Base-by-base conservation (phyloP, 2,888 invertebrate genomes). In the Blastobasis adustella region DNA sequence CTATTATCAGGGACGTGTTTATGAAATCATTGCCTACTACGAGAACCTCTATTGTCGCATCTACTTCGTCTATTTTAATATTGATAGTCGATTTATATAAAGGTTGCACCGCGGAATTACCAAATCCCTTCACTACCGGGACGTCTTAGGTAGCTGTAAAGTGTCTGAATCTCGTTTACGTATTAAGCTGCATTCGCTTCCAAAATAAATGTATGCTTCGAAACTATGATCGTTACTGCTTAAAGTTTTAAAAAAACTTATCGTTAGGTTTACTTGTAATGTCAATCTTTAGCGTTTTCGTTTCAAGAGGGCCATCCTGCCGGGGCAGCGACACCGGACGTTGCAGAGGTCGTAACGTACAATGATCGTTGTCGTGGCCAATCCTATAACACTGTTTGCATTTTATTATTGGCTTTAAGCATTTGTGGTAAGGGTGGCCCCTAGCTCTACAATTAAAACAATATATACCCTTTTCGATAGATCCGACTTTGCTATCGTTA, bases 111-210 rank as follows among this genome's bases (percentile, higher is more conserved):
- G 47, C 23, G 23, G 51, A 51, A 7, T 53, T 45, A 0, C 55
- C 55, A 51, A 55, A 55, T 1, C 55, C 55, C 23, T 40, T 55
- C 2, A 55, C 42, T 6, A 10, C 38, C 3, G 54, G 54, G 1
- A 54, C 10, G 5, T 37, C 10, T 49, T 49, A 2, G 38, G 7
- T 6, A 46, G 10, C 9, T 46, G 10, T 46, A 52, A 38, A 5
- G 10, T 10, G 1, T 37, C 1, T 4, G 43, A 42, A 10, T 46
- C 46, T 37, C 49, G 10, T 10, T 46, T 43, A 9, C 49, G 46
- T 38, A 49, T 52, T 1, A 52, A 39, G 10, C 5, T 46, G 9
- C 46, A 49, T 6, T 49, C 47, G 9, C 52, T 49, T 6, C 52
- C 52, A 36, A 52, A 52, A 40, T 52, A 49, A 36, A 52, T 10